phyloP scores from a whole-genome alignment of 2,888 invertebrate genomes.

The Calameuta pallipes region DNA sequence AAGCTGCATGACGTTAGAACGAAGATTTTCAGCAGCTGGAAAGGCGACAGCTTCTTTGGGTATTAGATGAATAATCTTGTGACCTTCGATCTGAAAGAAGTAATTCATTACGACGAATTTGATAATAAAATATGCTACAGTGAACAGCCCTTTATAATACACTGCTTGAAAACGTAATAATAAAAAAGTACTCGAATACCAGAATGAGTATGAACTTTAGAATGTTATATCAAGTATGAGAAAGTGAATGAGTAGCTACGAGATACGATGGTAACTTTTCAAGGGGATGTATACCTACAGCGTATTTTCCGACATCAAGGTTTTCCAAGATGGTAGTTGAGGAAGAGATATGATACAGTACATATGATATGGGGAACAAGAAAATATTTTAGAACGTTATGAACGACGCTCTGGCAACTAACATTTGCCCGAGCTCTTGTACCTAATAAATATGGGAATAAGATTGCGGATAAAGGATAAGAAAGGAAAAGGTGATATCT shows the following conservation, averaged over 20 bases:
- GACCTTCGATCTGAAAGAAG: conserved; percentile 54
- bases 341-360: neutral
- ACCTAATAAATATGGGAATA: too few relatives aligned
- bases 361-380: neutral
- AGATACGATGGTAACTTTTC: neutral
- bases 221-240: too few relatives aligned
- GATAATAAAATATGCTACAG: neutral
- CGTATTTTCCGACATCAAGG: neutral
- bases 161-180: neutral
- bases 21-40: conserved; percentile 84
- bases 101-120: neutral
- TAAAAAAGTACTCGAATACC: too few relatives aligned
- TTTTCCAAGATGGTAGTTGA: neutral
- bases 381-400: neutral
- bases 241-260: too few relatives aligned
- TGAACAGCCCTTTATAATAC: neutral
- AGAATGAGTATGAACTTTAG: too few relatives aligned
- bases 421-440: too few relatives aligned
- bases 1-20: conserved; percentile 65
- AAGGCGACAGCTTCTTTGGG: conserved; percentile 81
- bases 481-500: neutral
- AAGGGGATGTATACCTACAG: neutral
- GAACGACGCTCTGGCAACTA: neutral
- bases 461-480: neutral
- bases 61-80: conserved; percentile 71